Conservation (phyloP, 2,113 vertebrate species). For the Polyodon spathula region DNA sequence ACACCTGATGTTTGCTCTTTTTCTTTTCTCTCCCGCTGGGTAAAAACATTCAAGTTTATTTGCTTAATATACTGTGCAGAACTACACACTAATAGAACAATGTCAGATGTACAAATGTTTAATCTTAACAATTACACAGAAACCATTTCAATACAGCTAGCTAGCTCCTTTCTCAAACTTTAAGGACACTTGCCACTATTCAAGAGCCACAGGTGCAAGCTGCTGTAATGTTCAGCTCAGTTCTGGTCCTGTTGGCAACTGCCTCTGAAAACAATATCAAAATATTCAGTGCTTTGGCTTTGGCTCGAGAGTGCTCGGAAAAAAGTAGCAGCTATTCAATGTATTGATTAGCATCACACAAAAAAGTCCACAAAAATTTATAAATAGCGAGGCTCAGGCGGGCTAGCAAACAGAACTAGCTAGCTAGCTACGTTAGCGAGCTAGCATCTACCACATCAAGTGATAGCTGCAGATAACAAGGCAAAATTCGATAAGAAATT, state of each 20-base stretch:
- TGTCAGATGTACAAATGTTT: background rate
- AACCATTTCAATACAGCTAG: background rate
- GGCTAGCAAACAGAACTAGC: too few species aligned
- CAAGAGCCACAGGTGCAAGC: background rate
- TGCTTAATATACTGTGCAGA: too few species aligned
- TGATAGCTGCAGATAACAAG: too few species aligned
- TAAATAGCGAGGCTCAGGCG: background rate
- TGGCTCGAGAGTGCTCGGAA: background rate
- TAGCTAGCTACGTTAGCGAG: too few species aligned
- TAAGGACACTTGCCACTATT: background rate
- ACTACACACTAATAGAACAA: too few species aligned
- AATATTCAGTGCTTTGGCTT: background rate
- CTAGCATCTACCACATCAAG: too few species aligned
- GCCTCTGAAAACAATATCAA: background rate
- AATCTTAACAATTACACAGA: background rate
- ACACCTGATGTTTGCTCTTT: conserved; percentile 13
- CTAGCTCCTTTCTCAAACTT: background rate
- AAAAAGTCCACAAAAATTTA: background rate
- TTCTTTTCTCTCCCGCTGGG: conserved; percentile 7
- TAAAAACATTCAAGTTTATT: too few species aligned
- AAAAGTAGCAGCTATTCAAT: background rate
- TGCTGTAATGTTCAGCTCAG: background rate
- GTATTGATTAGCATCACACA: background rate
- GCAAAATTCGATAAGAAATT: background rate
- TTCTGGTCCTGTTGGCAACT: background rate